phyloP scores from a whole-genome alignment of 1,140 invertebrate genomes.

The Magallana ariakensis region DNA sequence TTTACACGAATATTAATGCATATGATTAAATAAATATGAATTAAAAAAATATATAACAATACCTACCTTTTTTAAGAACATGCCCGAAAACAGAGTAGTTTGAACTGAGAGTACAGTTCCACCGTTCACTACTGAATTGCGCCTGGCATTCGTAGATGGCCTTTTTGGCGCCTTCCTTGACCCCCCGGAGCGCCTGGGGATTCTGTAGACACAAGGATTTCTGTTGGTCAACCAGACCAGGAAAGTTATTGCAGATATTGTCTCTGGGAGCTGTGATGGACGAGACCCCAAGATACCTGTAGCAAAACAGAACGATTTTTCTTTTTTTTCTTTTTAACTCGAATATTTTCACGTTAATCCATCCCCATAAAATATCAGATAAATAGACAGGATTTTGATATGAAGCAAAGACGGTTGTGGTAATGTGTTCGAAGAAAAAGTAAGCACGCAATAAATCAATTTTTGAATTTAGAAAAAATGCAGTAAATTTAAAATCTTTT shows the following conservation, averaged over 20 bases:
- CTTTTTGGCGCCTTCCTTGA: conserved; percentile 73
- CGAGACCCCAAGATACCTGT: conserved; percentile 82
- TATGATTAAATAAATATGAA: background rate
- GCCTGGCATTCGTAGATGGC: conserved; percentile 77
- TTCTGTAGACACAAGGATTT: conserved; percentile 72
- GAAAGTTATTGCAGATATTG: conserved; percentile 82
- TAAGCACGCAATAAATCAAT: too few relatives aligned
- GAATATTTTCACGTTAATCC: too few relatives aligned
- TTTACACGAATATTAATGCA: background rate
- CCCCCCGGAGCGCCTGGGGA: conserved; percentile 75
- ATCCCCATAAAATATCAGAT: too few relatives aligned
- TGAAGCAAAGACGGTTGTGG: too few relatives aligned
- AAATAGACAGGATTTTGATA: too few relatives aligned
- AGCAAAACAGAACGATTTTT: conserved; percentile 6
- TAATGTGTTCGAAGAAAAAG: too few relatives aligned
- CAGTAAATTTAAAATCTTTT: too few relatives aligned
- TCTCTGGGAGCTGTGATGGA: conserved; percentile 73
- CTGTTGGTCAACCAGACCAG: conserved; percentile 73
- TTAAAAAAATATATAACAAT: background rate
- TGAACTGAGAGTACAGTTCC: conserved; percentile 76
- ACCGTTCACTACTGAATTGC: conserved; percentile 77
- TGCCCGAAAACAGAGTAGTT: conserved; percentile 87
- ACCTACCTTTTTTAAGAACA: conserved; percentile 88
- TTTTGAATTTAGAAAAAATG: too few relatives aligned
- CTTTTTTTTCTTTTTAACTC: too few relatives aligned